Conservation (phyloP, 1,140 invertebrate genomes). For the Apis cerana region DNA sequence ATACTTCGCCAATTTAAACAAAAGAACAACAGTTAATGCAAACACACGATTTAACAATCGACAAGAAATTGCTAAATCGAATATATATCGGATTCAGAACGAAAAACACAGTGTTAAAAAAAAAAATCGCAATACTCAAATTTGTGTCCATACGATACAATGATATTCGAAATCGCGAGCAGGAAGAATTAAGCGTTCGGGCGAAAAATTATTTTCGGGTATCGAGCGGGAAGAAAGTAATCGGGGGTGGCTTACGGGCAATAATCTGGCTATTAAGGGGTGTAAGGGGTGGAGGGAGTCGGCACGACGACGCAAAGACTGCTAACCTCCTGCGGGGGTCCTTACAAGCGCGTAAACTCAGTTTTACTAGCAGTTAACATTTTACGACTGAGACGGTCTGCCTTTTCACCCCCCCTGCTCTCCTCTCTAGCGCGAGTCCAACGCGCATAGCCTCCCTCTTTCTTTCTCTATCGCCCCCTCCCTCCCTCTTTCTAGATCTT, state of each 20-base stretch:
- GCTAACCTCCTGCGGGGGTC: constrained; percentile 70
- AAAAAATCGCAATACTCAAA: too few species aligned
- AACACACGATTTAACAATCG: too few species aligned
- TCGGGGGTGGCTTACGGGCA: constrained; percentile 66
- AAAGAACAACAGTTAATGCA: too few species aligned
- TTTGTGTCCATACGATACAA: too few species aligned
- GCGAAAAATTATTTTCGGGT: constrained; percentile 56
- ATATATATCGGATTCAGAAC: too few species aligned
- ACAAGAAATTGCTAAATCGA: too few species aligned
- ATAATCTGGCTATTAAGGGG: constrained; percentile 76
- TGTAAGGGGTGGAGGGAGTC: constrained; percentile 45
- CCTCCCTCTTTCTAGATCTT: background rate
- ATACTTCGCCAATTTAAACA: too few species aligned
- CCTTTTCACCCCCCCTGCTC: constrained; percentile 41
- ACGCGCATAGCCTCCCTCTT: background rate
- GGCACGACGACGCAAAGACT: constrained; percentile 48
- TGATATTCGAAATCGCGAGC: too few species aligned
- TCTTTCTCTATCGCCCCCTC: constrained; percentile 2
- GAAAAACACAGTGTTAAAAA: too few species aligned
- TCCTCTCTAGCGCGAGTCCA: background rate
- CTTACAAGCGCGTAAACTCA: constrained; percentile 81
- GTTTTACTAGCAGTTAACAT: constrained; percentile 81
- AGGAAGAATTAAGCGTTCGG: constrained; percentile 41
- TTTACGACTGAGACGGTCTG: constrained; percentile 79
- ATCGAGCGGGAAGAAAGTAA: constrained; percentile 41